Evolutionary conservation across 2,113 vertebrate species (phyloP), one percentile per base, ranked within the genome.

Genomic region (Ictalurus punctatus): DNA sequence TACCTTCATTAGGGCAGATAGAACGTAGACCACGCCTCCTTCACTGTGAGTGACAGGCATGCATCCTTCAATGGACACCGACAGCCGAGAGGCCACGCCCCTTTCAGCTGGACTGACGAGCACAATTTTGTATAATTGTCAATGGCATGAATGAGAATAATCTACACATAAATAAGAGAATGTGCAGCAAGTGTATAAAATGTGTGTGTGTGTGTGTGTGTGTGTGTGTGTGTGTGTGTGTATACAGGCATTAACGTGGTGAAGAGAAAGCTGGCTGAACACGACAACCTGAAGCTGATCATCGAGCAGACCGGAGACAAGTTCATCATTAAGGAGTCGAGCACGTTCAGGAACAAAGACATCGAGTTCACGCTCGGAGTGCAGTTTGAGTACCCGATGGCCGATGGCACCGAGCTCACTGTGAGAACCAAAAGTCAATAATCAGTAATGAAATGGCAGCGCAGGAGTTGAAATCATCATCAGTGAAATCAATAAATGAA

Each of bases 211-310:
- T 52, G 48, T 48, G 48, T 40, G 56, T 67, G 65, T 71, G 16
- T 58, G 83, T 67, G 56, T 81, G 30, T 58, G 82, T 44, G 58
- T 73, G 58, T 61, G 17, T 52, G 76, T 69, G 59, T 82, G 34
- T 59, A 90, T 73, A 5, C 85, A 99, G 98, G 98, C 58, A 0
- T 99, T 87, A 98, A 96, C 63, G 0, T 98, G 54, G 91, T 99
- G 93, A 99, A 99, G 91, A 97, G 98, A 92, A 99, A 98, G 93
- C 93, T 99, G 91, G 98, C 97, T 1, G 89, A 96, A 90, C 98
- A 98, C 1, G 98, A 99, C 90, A 97, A 97, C 81, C 94, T 99
- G 92, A 98, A 98, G 90, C 61, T 99, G 67, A 96, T 12, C 81
- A 94, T 99, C 52, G 91, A 95, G 19, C 98, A 98, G 91, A 94